Percentiles rank a stretch among this genome's conserved stretches.
These are phyloP conservation scores for Amphibalanus amphitrite DNA, from an alignment of 1,140 invertebrate genomes.

Conservation along the genomic window DNA sequence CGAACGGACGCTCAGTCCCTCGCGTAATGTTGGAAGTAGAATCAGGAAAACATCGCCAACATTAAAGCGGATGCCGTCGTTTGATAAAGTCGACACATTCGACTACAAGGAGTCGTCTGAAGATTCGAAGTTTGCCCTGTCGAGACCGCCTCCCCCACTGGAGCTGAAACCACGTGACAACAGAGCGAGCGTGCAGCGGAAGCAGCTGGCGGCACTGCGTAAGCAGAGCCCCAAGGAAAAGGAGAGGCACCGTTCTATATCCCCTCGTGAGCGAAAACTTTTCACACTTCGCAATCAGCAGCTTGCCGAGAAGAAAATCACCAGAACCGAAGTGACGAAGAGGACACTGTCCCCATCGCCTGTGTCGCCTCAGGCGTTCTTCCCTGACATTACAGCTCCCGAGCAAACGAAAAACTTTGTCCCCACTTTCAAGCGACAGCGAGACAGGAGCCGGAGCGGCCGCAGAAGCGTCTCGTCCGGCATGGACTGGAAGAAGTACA, in stretches of 20 bases:
- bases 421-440: background rate
- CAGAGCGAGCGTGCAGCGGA: background rate
- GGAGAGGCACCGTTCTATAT: background rate
- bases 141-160: background rate
- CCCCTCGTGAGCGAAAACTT: background rate
- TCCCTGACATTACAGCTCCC: background rate
- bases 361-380: background rate
- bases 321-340: background rate
- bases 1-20: background rate
- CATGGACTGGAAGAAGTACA: background rate
- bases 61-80: background rate
- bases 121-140: background rate
- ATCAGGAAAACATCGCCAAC: background rate
- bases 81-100: background rate
- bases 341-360: background rate
- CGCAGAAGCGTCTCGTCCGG: background rate
- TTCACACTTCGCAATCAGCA: background rate
- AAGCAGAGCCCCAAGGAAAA: background rate
- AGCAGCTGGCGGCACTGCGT: background rate
- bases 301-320: background rate
- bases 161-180: background rate
- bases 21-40: background rate
- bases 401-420: background rate
- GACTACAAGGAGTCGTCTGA: background rate
- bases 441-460: background rate